These are phyloP conservation scores for Drosophila peninsularis DNA, from an alignment of 2,888 invertebrate genomes.

Conservation along the genomic window DNA sequence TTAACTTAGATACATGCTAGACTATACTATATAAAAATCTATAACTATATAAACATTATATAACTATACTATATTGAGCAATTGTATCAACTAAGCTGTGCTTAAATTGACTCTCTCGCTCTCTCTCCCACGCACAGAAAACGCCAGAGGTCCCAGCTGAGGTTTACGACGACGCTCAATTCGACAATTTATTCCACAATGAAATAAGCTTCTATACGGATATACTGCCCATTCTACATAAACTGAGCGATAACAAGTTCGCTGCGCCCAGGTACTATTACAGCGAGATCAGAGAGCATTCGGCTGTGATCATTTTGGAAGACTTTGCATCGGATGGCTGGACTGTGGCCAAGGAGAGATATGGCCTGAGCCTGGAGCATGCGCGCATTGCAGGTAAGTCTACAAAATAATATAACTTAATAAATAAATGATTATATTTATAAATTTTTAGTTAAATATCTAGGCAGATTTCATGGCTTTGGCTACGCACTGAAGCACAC, in stretches of 20 bases:
- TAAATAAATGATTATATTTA: no score
- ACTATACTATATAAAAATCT: neutral
- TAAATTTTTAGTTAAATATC: slow-evolving; percentile 56
- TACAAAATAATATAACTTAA: no score
- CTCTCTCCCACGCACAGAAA: slow-evolving; percentile 63
- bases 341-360: slow-evolving; percentile 67
- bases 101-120: neutral
- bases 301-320: slow-evolving; percentile 77
- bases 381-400: slow-evolving; percentile 74
- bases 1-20: neutral
- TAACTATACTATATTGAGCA: neutral
- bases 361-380: slow-evolving; percentile 82
- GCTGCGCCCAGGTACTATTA: slow-evolving; percentile 79
- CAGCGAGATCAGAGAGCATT: slow-evolving; percentile 63
- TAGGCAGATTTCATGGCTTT: slow-evolving; percentile 82
- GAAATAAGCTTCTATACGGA: slow-evolving; percentile 80
- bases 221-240: slow-evolving; percentile 77
- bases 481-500: slow-evolving; percentile 79
- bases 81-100: neutral
- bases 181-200: slow-evolving; percentile 78
- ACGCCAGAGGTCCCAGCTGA: slow-evolving; percentile 75
- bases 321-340: slow-evolving; percentile 79
- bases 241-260: slow-evolving; percentile 47
- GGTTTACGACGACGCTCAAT: slow-evolving; percentile 68
- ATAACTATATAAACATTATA: neutral